Base-by-base conservation (phyloP, 2,113 vertebrate species). In the Sander vitreus region DNA sequence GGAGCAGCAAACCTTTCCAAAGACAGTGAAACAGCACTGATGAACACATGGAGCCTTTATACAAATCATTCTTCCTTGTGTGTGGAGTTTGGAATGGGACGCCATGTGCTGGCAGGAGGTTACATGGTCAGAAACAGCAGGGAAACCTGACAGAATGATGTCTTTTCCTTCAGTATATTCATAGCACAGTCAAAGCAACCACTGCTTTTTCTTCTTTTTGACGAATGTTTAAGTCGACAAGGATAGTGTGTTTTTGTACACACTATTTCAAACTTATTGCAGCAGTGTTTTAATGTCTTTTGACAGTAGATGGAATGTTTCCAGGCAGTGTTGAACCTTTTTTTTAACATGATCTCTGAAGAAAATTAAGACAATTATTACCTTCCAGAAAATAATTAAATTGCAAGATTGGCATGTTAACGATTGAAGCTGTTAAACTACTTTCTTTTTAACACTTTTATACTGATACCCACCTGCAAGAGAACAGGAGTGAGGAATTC, bases 121-220 rank as follows among this genome's bases (percentile, higher is more conserved):
- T 51, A 81, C 65, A 51, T 78, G 83, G 69, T 71, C 71, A 69
- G 48, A 83, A 83, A 68, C 69, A 82, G 85, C 82, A 80, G 82
- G 68, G 70, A 50, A 78, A 47, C 27, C 64, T 67, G 78, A 82
- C 68, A 64, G 73, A 78, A 70, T 72, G 65, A 69, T 75, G 67
- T 25, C 62, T 80, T 63, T 68, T 48, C 25, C 57, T 65, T 57
- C 48, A 39, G 21, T 48, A 55, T 73, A 84, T 84, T 81, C 75
- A 65, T 54, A 48, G n/a, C 57, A 69, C 0, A 75, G 60, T 70
- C 39, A 75, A 55, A 72, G 64, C 62, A 73, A 62, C 45, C 33
- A 12, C n/a, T 59, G 12, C 11, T n/a, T 30, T 65, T 74, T 51
- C 16, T 39, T 11, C 15, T 57, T 33, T 47, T 39, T 76, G 60